A percentile compares a stretch with the other conserved stretches of the same genome.
Conservation (phyloP, 2,797 vertebrate genomes). For the Poecilia picta region DNA sequence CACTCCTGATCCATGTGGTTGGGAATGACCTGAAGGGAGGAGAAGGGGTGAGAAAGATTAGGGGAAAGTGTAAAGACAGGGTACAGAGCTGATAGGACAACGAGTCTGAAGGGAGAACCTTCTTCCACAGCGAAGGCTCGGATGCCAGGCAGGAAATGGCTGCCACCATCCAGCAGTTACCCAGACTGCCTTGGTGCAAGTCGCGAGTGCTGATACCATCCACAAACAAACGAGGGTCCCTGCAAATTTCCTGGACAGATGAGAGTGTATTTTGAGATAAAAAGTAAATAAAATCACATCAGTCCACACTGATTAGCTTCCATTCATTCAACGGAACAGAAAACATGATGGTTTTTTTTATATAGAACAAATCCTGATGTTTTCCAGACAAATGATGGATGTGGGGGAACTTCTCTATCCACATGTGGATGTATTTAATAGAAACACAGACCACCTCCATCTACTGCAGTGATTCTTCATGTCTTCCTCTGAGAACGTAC, state of each 20-base stretch:
- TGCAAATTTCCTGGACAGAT: conserved; percentile 80
- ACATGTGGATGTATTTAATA: background rate
- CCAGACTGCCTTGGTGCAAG: conserved; percentile 87
- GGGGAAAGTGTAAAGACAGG: background rate
- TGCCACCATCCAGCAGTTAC: conserved; percentile 90
- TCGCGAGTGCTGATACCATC: conserved; percentile 88
- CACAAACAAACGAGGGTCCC: conserved; percentile 85
- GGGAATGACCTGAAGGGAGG: conserved; percentile 82
- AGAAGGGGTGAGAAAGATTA: background rate
- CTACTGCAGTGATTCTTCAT: background rate
- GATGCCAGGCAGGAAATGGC: conserved; percentile 86
- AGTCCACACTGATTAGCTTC: background rate
- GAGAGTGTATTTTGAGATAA: background rate
- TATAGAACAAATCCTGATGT: background rate
- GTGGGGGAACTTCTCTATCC: background rate
- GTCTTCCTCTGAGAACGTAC: background rate
- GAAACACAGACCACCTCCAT: background rate
- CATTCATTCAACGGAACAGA: background rate
- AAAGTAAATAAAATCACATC: background rate
- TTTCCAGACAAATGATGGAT: background rate
- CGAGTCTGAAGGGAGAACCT: conserved; percentile 43
- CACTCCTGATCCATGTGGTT: conserved; percentile 84
- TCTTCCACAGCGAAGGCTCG: conserved; percentile 84
- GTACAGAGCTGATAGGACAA: background rate
- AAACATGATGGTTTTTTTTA: background rate